Base-by-base conservation (phyloP, 2,888 invertebrate species). In the Empis livida region DNA sequence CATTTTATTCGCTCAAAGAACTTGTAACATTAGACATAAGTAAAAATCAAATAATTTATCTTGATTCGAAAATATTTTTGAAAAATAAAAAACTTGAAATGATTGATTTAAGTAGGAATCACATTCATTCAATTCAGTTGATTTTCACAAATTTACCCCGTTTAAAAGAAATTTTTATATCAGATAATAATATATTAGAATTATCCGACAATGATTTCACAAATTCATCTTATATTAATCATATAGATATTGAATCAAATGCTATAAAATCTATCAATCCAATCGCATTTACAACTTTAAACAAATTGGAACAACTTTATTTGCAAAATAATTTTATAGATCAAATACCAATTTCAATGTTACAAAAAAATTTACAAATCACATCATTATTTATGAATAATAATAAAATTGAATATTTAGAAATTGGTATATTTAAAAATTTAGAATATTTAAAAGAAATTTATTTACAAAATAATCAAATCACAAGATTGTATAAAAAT, bases 41-140 rank as follows among this genome's bases (percentile, higher is more conserved):
- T 65, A 81, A 84, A 64, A 90, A 90, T 64, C 84, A 83, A 70
- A 82, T 87, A 54, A 79, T 83, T 30, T 78, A 74, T 60, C 71
- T 89, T 49, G 79, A 80, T 55, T 72, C 79, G 53, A 73, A 73
- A 46, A 80, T 81, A 43, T 87, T 89, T 68, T 76, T 77, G 56
- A 76, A 73, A 57, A 86, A 87, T 64, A 75, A 74, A 56, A 80
- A 80, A 57, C 70, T 89, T 53, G 73, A 79, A 49, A 84, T 84
- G 1, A 80, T 89, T 59, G 89, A 90, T 68, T 70, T 89, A 55
- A 85, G 84, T 61, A 81, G 85, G 63, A 90, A 90, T 66, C 88
- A 88, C 64, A 75, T 90, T 40, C 88, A 88, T 67, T 78, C 81
- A 56, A 80, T 89, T 35, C 76, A 78, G 52, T 84, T 84, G 9